These are phyloP conservation scores for Aphidius colemani DNA, from an alignment of 2,888 invertebrate species.

Conservation along the genomic window DNA sequence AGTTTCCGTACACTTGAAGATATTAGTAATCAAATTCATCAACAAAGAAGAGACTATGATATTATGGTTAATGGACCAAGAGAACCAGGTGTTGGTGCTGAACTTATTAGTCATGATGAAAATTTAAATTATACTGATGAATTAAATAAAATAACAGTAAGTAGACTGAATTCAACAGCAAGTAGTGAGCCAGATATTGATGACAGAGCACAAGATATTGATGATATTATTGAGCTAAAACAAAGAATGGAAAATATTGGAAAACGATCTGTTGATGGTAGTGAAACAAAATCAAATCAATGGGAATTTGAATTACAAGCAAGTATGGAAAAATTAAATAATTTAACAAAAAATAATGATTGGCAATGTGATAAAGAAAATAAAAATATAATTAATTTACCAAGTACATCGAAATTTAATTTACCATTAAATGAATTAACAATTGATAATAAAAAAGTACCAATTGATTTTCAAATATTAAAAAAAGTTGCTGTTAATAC, in stretches of 20 bases:
- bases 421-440: conserved; percentile 25
- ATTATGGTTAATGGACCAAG: conserved; percentile 63
- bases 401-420: conserved; percentile 19
- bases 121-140: conserved; percentile 47
- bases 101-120: conserved; percentile 59
- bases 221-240: conserved; percentile 68
- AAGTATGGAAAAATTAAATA: conserved; percentile 78
- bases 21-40: conserved; percentile 91
- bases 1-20: conserved; percentile 84
- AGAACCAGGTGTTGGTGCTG: conserved; percentile 71
- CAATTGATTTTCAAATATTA: conserved; percentile 30
- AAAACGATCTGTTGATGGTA: conserved; percentile 74
- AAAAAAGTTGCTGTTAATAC: conserved; percentile 25
- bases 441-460: conserved; percentile 34
- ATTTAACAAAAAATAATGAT: conserved; percentile 48
- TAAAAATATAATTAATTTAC: conserved; percentile 7
- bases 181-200: conserved; percentile 45
- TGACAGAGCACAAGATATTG: conserved; percentile 45
- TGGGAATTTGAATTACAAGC: conserved; percentile 80
- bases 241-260: conserved; percentile 74
- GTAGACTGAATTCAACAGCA: conserved; percentile 46
- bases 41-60: conserved; percentile 67
- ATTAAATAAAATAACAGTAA: conserved; percentile 44
- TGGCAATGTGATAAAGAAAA: conserved; percentile 28
- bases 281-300: conserved; percentile 70